Evolutionary conservation across 1,140 invertebrate species (phyloP).

Genomic region (Bicyclus anynana): DNA sequence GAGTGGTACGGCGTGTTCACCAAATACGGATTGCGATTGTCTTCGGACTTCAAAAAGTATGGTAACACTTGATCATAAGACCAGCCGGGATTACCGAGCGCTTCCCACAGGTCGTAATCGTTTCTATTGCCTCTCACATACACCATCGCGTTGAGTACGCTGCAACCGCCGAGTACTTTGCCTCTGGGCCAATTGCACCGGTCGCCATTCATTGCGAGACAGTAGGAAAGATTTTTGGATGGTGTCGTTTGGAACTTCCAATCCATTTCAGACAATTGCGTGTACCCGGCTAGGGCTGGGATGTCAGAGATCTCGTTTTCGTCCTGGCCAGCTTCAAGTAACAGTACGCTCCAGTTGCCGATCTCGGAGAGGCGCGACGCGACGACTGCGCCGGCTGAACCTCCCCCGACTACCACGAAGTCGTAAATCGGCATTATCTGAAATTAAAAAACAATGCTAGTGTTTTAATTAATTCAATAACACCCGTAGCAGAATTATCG

Average conservation of each 20-base stretch:
- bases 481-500: too few relatives aligned
- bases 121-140: constrained; percentile 94
- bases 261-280: constrained; percentile 89
- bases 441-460: constrained; percentile 33
- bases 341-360: constrained; percentile 86
- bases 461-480: background rate
- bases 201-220: constrained; percentile 89
- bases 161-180: constrained; percentile 94
- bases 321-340: constrained; percentile 90
- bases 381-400: constrained; percentile 94
- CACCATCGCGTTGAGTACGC: constrained; percentile 96
- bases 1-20: constrained; percentile 85
- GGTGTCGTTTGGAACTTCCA: constrained; percentile 96
- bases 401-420: constrained; percentile 93
- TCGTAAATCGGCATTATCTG: constrained; percentile 87
- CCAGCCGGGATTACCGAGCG: constrained; percentile 93
- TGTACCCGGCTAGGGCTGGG: constrained; percentile 85
- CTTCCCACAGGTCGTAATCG: constrained; percentile 96
- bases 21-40: constrained; percentile 90
- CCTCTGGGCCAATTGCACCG: constrained; percentile 93
- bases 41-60: constrained; percentile 93
- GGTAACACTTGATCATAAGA: constrained; percentile 91
- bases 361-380: constrained; percentile 92
- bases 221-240: constrained; percentile 85
- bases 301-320: constrained; percentile 90